phyloP scores from a whole-genome alignment of 2,113 vertebrate species.

The Hydrochoerus hydrochaeris region DNA sequence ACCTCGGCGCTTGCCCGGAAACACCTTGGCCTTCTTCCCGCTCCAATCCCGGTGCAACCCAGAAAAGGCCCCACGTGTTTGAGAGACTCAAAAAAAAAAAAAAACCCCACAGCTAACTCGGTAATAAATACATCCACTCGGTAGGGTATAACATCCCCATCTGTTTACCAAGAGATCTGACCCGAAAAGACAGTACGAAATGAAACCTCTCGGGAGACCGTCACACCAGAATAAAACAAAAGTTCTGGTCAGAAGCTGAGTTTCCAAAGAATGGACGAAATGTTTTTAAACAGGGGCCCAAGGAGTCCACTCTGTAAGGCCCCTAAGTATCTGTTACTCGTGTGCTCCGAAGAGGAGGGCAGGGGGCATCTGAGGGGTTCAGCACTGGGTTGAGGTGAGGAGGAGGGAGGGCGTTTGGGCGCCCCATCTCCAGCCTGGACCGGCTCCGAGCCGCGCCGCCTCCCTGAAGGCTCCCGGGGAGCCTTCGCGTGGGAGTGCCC shows the following conservation, averaged over 20 bases:
- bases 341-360: not conserved
- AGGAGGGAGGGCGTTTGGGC: rapidly evolving
- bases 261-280: constrained; percentile 8
- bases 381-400: not conserved
- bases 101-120: constrained; percentile 33
- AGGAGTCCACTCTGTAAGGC: not conserved
- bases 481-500: constrained; percentile 62
- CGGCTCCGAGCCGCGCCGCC: constrained; percentile 70
- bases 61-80: constrained; percentile 45
- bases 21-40: constrained; percentile 63
- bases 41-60: not conserved
- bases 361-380: not conserved
- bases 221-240: not conserved
- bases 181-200: not conserved
- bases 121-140: not conserved
- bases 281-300: not conserved
- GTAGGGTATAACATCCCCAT: not conserved
- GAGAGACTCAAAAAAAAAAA: not conserved
- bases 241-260: constrained; percentile 38
- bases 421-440: not conserved
- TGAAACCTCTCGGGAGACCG: not conserved
- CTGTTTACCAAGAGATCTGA: constrained; percentile 47
- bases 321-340: not conserved
- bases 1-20: constrained; percentile 61
- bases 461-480: constrained; percentile 1